Conservation (phyloP, 2,113 vertebrate genomes). For the Eptesicus fuscus region DNA sequence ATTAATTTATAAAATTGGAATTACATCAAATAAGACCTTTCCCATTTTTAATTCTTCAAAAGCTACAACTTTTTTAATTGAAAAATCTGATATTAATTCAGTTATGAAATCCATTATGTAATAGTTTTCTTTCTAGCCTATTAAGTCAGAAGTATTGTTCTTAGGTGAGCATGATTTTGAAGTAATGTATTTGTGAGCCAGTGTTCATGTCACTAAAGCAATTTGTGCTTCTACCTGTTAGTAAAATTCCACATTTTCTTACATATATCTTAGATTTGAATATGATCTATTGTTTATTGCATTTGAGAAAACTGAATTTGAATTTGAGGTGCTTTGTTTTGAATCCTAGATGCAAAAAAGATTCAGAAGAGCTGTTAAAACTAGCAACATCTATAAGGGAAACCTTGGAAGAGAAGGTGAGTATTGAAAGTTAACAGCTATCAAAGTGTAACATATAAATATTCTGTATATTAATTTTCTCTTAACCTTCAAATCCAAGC, state of each 20-base stretch:
- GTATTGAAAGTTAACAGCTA: conserved; percentile 47
- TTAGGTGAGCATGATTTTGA: conserved; percentile 22
- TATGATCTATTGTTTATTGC: not conserved
- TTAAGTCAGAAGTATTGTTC: not conserved
- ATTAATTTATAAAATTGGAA: not conserved
- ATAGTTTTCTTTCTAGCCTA: not conserved
- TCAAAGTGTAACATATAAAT: not conserved
- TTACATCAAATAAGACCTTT: conserved; percentile 8
- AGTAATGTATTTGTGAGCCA: not conserved
- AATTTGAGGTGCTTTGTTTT: conserved; percentile 38
- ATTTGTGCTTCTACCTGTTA: not conserved
- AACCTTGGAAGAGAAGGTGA: conserved; percentile 90
- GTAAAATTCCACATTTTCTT: not conserved
- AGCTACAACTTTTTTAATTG: not conserved
- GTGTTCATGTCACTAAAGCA: not conserved
- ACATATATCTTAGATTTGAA: conserved; percentile 26
- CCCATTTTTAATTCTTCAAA: conserved; percentile 10
- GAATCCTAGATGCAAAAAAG: conserved; percentile 88
- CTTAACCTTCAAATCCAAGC: not conserved
- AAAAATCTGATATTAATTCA: not conserved
- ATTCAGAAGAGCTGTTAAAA: conserved; percentile 91
- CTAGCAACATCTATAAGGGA: conserved; percentile 86
- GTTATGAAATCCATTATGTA: not conserved
- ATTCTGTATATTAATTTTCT: not conserved
- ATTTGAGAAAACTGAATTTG: conserved; percentile 26